Percentiles rank a stretch among this genome's conserved stretches.
Evolutionary conservation across 2,888 invertebrate species (phyloP).

Genomic region (Acanthosepion esculentum): DNA sequence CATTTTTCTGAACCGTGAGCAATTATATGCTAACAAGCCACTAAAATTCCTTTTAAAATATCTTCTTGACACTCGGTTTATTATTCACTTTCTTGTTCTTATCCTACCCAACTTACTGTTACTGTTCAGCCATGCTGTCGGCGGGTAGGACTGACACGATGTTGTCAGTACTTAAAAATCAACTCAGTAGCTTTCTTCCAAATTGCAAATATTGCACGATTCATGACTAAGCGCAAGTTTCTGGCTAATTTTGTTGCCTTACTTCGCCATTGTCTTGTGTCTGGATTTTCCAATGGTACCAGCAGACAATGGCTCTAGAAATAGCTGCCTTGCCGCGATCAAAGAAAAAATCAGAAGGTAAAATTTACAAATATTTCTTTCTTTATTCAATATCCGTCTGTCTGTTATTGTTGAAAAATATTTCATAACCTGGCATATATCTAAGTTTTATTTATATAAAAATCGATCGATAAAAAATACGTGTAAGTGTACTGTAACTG

Average conservation of each 20-base stretch:
- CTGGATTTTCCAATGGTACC: conserved; percentile 36
- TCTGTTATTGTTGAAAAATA: no score
- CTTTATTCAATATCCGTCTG: background rate
- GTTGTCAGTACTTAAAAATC: conserved; percentile 33
- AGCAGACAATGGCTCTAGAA: conserved; percentile 39
- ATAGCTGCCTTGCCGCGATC: conserved; percentile 40
- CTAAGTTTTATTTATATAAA: no score
- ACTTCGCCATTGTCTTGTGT: background rate
- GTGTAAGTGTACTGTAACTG: no score
- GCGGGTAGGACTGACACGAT: background rate
- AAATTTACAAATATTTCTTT: background rate
- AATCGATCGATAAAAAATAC: no score
- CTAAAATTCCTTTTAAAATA: background rate
- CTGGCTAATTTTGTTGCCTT: background rate
- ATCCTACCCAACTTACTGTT: background rate
- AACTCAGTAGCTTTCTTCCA: background rate
- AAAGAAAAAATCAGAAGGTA: conserved; percentile 40
- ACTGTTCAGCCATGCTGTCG: background rate
- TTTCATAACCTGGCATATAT: no score
- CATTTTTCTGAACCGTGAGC: background rate
- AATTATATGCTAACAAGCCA: no score
- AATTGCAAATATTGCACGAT: background rate
- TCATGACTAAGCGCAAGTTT: background rate
- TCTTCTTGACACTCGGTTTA: background rate
- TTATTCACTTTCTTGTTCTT: background rate